A percentile compares a stretch with the other conserved stretches of the same genome.
phyloP scores from a whole-genome alignment of 2,113 vertebrate species.

The crab-eating macaque (Macaca fascicularis) region DNA sequence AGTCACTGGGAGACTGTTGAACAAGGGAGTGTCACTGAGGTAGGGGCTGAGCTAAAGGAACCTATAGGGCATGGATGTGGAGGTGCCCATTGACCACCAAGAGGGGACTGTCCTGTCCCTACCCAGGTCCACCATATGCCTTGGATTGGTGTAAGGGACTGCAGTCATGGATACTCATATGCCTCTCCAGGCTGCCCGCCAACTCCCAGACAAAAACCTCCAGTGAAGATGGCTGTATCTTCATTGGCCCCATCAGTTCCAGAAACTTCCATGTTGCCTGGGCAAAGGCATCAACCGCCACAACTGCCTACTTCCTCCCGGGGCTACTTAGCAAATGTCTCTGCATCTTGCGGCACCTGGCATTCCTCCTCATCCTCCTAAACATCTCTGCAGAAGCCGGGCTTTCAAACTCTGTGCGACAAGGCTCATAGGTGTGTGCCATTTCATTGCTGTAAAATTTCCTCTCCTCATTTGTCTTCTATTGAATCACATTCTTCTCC shows the following conservation, averaged over 20 bases:
- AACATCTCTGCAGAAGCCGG: background rate
- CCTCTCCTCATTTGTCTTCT: background rate
- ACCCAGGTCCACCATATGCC: accelerated
- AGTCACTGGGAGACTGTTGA: background rate
- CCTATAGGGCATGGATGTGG: background rate
- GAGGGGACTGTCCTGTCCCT: too few relatives aligned
- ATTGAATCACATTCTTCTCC: background rate
- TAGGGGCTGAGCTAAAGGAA: background rate
- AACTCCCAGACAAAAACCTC: background rate
- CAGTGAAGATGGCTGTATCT: background rate
- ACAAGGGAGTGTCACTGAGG: accelerated
- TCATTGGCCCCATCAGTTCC: background rate
- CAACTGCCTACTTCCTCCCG: background rate
- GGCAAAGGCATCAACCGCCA: background rate
- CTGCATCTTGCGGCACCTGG: accelerated
- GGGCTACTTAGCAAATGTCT: background rate
- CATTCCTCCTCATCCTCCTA: too few relatives aligned
- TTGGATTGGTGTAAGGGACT: too few relatives aligned
- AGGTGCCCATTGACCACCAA: background rate
- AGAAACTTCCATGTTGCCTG: background rate
- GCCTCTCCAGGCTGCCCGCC: background rate
- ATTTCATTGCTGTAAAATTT: accelerated
- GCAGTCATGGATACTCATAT: accelerated
- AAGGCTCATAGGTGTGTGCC: accelerated
- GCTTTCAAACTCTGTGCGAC: background rate